Evolutionary conservation across 2,888 invertebrate genomes (phyloP), one percentile per base, ranked within the genome.

Genomic region (Tipula helvola): DNA sequence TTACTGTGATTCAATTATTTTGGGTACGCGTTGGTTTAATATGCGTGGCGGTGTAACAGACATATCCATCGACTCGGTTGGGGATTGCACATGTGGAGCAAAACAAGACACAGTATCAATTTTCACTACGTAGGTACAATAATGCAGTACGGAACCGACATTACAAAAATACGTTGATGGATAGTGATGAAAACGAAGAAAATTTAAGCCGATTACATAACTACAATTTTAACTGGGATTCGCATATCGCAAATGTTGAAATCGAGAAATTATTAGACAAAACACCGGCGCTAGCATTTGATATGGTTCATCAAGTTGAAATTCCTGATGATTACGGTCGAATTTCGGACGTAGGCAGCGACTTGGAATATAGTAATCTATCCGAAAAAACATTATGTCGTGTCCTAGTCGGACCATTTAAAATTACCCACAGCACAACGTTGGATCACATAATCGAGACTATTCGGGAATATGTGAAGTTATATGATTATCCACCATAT

Each of bases 401-500:
- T 57, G 90, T 94, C 86, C 92, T 93, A 85, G 89, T 94, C 86
- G 94, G 94, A 5, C 93, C 94, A 85, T 90, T 93, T 12, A 92
- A 92, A 52, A 89, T 95, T 28, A 92, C 94, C 88, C 90, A 95
- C 18, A 94, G 94, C 89, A 95, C 95, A n/a, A 95, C 95, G 7
- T 92, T 95, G 87, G 92, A 95, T 86, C 96, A 96, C 90, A 93
- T 96, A 88, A 90, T 95, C 42, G 92, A 94, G 89, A 93, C 94
- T 87, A 92, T 97, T 87, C 91, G 92, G 88, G 92, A 93, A 89
- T 94, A 94, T 85, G 93, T 94, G 52, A 91, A 93, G 71, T 93
- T 93, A 88, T 96, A 95, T 90, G 95, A 96, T 90, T 96, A 96
- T 90, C 93, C 93, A 87, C 95, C 95, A 2, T 96, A 96, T 90